phyloP scores from a whole-genome alignment of 2,888 invertebrate species.

The Hydraecia micacea region DNA sequence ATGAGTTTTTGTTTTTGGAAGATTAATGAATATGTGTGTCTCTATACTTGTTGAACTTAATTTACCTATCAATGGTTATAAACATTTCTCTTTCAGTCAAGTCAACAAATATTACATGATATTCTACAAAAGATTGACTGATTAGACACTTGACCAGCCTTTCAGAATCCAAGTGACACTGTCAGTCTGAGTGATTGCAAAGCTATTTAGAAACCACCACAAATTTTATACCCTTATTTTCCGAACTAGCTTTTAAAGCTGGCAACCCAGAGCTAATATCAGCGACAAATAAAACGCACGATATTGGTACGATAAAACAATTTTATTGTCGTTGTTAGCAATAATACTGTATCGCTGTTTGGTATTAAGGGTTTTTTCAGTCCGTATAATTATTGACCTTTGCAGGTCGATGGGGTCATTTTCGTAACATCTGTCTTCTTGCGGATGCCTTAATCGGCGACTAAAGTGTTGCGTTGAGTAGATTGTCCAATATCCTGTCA shows the following conservation, averaged over 20 bases:
- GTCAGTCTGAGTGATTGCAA: not conserved
- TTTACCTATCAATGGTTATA: no score
- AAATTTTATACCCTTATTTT: not conserved
- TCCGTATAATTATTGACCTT: conserved; percentile 20
- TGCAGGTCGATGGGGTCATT: conserved; percentile 8
- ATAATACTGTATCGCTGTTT: conserved; percentile 65
- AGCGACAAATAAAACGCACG: conserved; percentile 69
- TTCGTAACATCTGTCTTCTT: not conserved
- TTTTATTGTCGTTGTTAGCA: conserved; percentile 73
- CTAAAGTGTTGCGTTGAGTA: not conserved
- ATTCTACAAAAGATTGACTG: not conserved
- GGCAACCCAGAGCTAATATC: conserved; percentile 54
- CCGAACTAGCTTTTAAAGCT: not conserved
- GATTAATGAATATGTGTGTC: not conserved
- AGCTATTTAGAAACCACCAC: no score
- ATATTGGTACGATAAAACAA: conserved; percentile 76
- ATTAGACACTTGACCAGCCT: not conserved
- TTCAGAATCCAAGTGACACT: not conserved
- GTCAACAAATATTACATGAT: not conserved
- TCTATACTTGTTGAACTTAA: not conserved
- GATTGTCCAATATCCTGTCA: not conserved
- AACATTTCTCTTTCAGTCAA: no score
- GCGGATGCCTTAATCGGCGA: not conserved
- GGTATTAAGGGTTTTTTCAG: conserved; percentile 45
- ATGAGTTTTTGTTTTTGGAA: not conserved